phyloP scores from a whole-genome alignment of 2,113 vertebrate genomes.

The Solea solea region DNA sequence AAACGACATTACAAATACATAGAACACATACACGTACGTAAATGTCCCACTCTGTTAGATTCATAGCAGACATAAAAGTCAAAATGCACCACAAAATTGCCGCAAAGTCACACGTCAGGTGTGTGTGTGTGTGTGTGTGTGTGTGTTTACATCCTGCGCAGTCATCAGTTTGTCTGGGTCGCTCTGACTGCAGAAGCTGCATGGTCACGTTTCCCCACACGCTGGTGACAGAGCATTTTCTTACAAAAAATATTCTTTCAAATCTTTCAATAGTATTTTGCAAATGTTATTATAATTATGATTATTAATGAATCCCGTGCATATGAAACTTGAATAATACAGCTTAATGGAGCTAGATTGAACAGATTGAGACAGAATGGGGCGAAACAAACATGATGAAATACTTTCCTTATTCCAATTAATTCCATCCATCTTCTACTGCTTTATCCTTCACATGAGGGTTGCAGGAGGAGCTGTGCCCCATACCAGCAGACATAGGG shows the following conservation, averaged over 20 bases:
- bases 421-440: neutral
- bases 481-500: too few species aligned
- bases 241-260: too few species aligned
- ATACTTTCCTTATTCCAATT: neutral
- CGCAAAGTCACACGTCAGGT: slow-evolving; percentile 65
- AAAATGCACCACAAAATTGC: slow-evolving; percentile 40
- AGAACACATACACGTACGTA: neutral
- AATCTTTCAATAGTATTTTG: neutral
- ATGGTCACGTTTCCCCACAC: slow-evolving; percentile 53
- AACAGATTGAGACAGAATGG: neutral
- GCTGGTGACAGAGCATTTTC: neutral
- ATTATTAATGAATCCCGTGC: too few species aligned
- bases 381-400: neutral
- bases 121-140: slow-evolving; percentile 7
- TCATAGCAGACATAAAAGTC: neutral
- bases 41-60: neutral
- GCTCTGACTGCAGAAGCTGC: slow-evolving; percentile 50
- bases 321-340: neutral
- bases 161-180: slow-evolving; percentile 58
- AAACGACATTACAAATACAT: neutral
- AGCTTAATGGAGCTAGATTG: slow-evolving; percentile 10
- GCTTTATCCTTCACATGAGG: too few species aligned
- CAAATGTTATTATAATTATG: neutral
- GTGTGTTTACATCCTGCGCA: slow-evolving; percentile 61
- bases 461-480: too few species aligned